Evolutionary conservation across 2,113 vertebrate genomes (phyloP).

Genomic region (Anoplopoma fimbria): DNA sequence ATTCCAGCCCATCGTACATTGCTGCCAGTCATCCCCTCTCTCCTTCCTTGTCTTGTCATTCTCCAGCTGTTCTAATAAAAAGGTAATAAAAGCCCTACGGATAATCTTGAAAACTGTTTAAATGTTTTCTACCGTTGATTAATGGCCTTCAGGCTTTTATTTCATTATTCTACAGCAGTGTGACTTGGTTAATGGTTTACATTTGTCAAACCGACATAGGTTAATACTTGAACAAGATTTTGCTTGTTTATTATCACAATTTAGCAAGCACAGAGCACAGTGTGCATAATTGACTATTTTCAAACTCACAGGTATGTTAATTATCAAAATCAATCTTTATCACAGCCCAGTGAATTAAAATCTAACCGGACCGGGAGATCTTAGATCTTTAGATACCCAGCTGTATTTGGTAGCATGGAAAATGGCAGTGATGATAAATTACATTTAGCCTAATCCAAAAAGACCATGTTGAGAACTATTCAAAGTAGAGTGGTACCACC

Average conservation of each 20-base stretch:
- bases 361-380: neutral
- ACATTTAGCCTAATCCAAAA: conserved; percentile 24
- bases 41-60: neutral
- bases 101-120: neutral
- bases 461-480: neutral
- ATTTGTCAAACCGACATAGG: conserved; percentile 39
- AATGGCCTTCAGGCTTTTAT: conserved; percentile 2
- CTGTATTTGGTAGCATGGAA: neutral
- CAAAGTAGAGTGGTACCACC: conserved; percentile 27
- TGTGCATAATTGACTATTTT: conserved; percentile 38
- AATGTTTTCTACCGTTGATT: neutral
- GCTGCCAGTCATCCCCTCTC: neutral
- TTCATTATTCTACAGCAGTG: neutral
- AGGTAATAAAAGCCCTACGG: neutral
- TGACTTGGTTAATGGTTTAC: conserved; percentile 34
- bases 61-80: neutral
- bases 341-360: conserved; percentile 15
- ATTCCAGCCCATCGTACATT: neutral
- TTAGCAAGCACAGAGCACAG: conserved; percentile 10
- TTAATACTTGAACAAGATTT: conserved; percentile 32
- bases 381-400: conserved; percentile 10
- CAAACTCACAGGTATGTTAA: conserved; percentile 39
- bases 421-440: conserved; percentile 12
- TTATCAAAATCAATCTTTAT: conserved; percentile 42
- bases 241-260: conserved; percentile 8